Base-by-base conservation (phyloP, 1,140 invertebrate genomes). In the Lutraria rhynchaena region DNA sequence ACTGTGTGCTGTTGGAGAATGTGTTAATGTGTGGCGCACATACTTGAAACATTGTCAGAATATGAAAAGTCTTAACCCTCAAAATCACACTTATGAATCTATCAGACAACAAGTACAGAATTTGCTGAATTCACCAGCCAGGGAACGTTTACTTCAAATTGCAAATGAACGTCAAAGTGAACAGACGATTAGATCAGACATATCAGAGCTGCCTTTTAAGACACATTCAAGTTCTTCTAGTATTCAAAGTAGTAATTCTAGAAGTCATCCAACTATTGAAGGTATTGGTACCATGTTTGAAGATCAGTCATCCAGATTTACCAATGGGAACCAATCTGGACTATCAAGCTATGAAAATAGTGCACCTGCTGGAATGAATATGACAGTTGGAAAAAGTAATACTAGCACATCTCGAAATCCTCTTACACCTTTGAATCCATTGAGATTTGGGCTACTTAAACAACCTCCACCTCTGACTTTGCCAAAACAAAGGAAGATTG, bases 11-110 rank as follows among this genome's bases (percentile, higher is more conserved):
- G 85, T 90, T 7, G 89, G 89, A 49, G 87, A 90, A 31, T 90
- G 90, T 81, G 83, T 84, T 3, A 87, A 86, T 49, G 85, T 90
- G 3, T 90, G 89, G 89, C 76, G 84, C 17, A 85, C 84, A 19
- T 92, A 87, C 71, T 67, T 92, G 2, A 89, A 91, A 63, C 87
- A 90, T 57, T 91, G 90, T 82, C 74, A 85, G 69, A 89, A 90
- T 74, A 89, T 90, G 89, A 87, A 86, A 35, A 90, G 88, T 69
- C 77, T 91, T 41, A 65, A 80, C 57, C 91, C 89, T 22, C 19
- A 58, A 37, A 87, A 69, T 37, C 31, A 87, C 22, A 90, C 76
- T 13, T 83, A 89, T 41, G 86, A 90, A 4, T 74, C 81, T 22
- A 85, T 90, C 58, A 88, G 85, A 61, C 83, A 83, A 27, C 85